These are phyloP conservation scores for Actias luna DNA, from an alignment of 2,888 invertebrate genomes.

Conservation along the genomic window DNA sequence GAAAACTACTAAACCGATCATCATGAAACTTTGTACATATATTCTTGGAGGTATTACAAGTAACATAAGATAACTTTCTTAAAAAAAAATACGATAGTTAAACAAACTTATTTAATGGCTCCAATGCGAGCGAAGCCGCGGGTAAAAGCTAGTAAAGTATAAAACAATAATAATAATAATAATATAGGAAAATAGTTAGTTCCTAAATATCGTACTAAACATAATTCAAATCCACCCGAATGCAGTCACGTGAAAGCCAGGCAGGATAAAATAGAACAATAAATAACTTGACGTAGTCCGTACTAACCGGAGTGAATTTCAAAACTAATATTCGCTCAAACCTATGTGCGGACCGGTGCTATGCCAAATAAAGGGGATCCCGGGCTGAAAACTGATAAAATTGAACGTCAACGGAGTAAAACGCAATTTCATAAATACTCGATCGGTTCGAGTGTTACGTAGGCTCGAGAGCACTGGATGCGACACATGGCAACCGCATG, in stretches of 20 bases:
- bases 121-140: too few relatives aligned
- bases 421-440: slow-evolving; percentile 1
- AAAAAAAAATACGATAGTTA: too few relatives aligned
- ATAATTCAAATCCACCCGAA: neutral
- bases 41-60: too few relatives aligned
- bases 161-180: too few relatives aligned
- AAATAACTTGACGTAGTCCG: neutral
- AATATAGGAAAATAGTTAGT: too few relatives aligned
- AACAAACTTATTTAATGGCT: too few relatives aligned
- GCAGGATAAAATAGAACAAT: neutral
- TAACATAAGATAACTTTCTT: too few relatives aligned
- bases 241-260: neutral
- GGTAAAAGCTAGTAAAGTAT: too few relatives aligned
- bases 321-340: slow-evolving; percentile 8
- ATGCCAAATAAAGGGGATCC: neutral
- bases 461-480: neutral
- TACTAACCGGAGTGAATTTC: neutral
- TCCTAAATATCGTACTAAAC: neutral
- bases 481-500: neutral
- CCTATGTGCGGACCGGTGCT: neutral
- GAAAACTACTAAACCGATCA: too few relatives aligned
- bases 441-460: neutral
- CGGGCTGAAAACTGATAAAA: neutral
- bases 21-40: too few relatives aligned
- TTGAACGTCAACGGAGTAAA: slow-evolving; percentile 7